Percentiles rank a stretch among this genome's conserved stretches.
These are phyloP conservation scores for Microcebus griseorufus DNA, from an alignment of 2,113 vertebrate species.

Conservation along the genomic window DNA sequence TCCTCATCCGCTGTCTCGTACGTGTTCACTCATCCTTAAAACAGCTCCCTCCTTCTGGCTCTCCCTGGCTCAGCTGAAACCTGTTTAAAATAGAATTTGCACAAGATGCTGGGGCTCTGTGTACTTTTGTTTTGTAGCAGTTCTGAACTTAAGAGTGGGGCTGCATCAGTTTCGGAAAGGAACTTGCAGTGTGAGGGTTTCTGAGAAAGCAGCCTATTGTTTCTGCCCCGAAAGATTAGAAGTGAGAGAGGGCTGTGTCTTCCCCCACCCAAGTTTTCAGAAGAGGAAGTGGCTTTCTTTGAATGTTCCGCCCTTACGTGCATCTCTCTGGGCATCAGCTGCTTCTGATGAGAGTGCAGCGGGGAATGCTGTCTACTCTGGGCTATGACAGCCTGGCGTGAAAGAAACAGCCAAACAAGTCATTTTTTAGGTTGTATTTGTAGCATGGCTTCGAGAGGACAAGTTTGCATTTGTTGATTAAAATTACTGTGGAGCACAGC, in stretches of 20 bases:
- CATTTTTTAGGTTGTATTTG: too few relatives aligned
- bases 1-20: background rate
- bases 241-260: too few relatives aligned
- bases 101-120: fast-evolving
- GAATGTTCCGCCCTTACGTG: fast-evolving
- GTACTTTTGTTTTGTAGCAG: background rate
- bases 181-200: background rate
- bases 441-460: background rate
- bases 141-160: background rate
- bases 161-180: background rate
- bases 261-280: too few relatives aligned
- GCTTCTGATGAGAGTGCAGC: background rate
- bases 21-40: background rate
- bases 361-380: fast-evolving
- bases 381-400: fast-evolving
- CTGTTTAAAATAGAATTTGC: background rate
- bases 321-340: background rate
- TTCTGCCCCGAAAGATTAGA: background rate
- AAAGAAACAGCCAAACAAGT: background rate
- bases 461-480: background rate
- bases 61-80: background rate
- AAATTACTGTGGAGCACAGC: background rate
- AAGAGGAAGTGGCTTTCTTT: background rate
- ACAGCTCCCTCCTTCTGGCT: background rate
- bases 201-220: background rate